Evolutionary conservation across 2,797 vertebrate genomes (phyloP).

Genomic region (Chrysocyon brachyurus): DNA sequence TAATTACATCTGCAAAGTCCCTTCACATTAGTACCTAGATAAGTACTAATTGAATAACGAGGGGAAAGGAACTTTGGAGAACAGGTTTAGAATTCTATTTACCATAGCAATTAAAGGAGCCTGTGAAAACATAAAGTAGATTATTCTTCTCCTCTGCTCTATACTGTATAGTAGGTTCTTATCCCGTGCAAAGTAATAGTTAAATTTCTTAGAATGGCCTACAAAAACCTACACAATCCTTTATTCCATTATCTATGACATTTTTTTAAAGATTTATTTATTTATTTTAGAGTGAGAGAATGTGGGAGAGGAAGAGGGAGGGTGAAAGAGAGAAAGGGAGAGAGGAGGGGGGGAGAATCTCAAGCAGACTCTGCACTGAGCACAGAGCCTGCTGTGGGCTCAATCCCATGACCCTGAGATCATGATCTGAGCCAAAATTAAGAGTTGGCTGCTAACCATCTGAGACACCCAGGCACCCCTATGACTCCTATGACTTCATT

Average conservation of each 20-base stretch:
- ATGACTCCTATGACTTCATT: neutral
- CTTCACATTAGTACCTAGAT: neutral
- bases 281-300: too few species aligned
- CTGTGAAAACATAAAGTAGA: neutral
- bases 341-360: too few species aligned
- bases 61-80: neutral
- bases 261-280: too few species aligned
- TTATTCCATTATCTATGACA: neutral
- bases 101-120: neutral
- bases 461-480: too few species aligned
- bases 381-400: too few species aligned
- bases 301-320: too few species aligned
- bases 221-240: neutral
- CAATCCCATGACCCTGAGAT: too few species aligned
- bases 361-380: too few species aligned
- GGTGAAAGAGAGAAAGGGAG: too few species aligned
- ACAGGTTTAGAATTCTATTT: neutral
- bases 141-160: neutral
- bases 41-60: neutral
- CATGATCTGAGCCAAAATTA: too few species aligned
- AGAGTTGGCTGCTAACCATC: too few species aligned
- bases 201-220: neutral
- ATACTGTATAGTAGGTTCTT: neutral
- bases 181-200: neutral
- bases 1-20: neutral